These are phyloP conservation scores for Tipula unca DNA, from an alignment of 2,888 invertebrate species.

Conservation along the genomic window DNA sequence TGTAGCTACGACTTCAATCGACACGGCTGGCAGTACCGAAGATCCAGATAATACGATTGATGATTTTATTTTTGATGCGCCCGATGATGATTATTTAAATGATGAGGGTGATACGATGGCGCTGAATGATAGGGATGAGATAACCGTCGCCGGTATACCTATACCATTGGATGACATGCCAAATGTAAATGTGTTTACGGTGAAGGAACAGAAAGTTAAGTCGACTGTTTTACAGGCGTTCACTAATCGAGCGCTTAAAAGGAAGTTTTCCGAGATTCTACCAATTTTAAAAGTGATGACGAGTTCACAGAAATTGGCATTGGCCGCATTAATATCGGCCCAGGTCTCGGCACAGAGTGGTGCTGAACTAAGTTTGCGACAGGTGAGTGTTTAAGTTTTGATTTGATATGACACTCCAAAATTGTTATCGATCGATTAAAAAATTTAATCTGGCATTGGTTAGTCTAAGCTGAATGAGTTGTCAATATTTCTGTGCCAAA, in stretches of 20 bases:
- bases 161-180: not conserved
- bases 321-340: constrained; percentile 54
- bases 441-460: too few relatives aligned
- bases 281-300: constrained; percentile 57
- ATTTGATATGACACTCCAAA: too few relatives aligned
- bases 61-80: constrained; percentile 22
- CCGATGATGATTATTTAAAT: constrained; percentile 1
- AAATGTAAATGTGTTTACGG: constrained; percentile 26
- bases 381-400: constrained; percentile 42
- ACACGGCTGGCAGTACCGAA: not conserved
- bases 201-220: constrained; percentile 46
- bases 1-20: not conserved
- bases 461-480: too few relatives aligned
- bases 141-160: constrained; percentile 31
- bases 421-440: not conserved
- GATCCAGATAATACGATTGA: constrained; percentile 20
- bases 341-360: constrained; percentile 49
- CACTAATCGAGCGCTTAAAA: constrained; percentile 49
- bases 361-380: constrained; percentile 47
- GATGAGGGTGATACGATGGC: not conserved
- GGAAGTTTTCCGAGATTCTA: constrained; percentile 53
- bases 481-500: too few relatives aligned
- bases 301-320: constrained; percentile 51
- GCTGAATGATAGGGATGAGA: constrained; percentile 29
- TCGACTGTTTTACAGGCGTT: constrained; percentile 49